A percentile compares a stretch with the other conserved stretches of the same genome.
These are phyloP conservation scores for Saxicola maurus DNA, from an alignment of 2,797 vertebrate genomes.

Conservation along the genomic window DNA sequence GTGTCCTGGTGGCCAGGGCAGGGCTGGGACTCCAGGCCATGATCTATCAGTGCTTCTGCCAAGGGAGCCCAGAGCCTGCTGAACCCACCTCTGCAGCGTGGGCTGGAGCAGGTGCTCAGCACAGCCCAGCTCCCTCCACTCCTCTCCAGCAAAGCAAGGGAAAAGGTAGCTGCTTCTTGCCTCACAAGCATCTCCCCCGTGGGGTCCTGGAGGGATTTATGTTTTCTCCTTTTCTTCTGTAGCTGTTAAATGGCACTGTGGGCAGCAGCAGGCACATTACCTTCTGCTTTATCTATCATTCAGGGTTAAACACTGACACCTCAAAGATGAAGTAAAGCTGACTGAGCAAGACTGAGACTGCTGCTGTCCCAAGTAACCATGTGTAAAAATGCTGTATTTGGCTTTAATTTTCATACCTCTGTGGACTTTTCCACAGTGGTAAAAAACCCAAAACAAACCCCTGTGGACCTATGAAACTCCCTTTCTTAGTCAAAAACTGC, in stretches of 20 bases:
- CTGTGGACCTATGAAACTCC: not conserved
- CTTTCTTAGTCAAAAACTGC: not conserved
- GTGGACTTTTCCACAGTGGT: not conserved
- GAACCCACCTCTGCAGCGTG: rapidly evolving
- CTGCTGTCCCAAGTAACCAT: not conserved
- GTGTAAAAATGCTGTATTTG: not conserved
- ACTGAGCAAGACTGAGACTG: not conserved
- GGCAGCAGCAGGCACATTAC: not conserved
- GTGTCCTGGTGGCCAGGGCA: not conserved
- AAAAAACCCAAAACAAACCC: not conserved
- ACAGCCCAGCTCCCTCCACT: not conserved
- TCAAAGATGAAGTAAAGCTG: not conserved
- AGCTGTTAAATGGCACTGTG: not conserved
- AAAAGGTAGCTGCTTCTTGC: not conserved
- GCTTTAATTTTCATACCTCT: not conserved
- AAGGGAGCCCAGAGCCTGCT: rapidly evolving
- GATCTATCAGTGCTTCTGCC: not conserved
- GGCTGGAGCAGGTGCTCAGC: not conserved
- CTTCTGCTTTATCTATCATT: not conserved
- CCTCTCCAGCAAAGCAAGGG: not conserved
- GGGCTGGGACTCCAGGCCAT: not conserved
- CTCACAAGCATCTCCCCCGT: not conserved
- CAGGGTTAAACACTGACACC: not conserved
- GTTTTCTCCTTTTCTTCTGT: not conserved
- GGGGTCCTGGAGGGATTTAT: not conserved